Percentiles rank a stretch among this genome's conserved stretches.
phyloP scores from a whole-genome alignment of 2,888 invertebrate species.

The Cryptops parisi region DNA sequence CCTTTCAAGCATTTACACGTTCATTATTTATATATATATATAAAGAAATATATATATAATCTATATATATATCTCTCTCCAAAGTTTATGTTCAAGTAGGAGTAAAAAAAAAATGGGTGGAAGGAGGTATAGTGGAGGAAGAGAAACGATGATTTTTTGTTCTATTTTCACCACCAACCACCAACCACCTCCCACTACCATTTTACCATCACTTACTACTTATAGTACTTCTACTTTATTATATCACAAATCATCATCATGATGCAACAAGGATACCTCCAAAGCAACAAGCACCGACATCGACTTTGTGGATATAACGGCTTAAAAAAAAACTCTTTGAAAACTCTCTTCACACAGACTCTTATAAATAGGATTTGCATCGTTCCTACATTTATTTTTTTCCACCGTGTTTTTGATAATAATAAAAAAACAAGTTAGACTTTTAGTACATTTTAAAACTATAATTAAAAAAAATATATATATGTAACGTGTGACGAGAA shows the following conservation, averaged over 20 bases:
- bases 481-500: no score
- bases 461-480: no score
- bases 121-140: background rate
- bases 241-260: background rate
- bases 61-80: background rate
- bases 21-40: background rate
- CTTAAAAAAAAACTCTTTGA: no score
- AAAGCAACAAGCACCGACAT: background rate
- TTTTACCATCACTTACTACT: background rate
- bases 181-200: background rate
- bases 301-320: no score
- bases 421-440: no score
- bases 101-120: background rate
- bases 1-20: conserved; percentile 1
- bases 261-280: background rate
- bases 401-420: no score
- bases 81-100: background rate
- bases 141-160: background rate
- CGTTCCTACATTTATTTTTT: no score
- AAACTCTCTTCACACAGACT: no score
- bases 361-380: no score
- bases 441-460: no score
- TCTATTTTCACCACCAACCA: background rate
- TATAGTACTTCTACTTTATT: background rate
- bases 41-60: conserved; percentile 5